Conservation (phyloP, 2,797 vertebrate species). For the Lateolabrax maculatus region DNA sequence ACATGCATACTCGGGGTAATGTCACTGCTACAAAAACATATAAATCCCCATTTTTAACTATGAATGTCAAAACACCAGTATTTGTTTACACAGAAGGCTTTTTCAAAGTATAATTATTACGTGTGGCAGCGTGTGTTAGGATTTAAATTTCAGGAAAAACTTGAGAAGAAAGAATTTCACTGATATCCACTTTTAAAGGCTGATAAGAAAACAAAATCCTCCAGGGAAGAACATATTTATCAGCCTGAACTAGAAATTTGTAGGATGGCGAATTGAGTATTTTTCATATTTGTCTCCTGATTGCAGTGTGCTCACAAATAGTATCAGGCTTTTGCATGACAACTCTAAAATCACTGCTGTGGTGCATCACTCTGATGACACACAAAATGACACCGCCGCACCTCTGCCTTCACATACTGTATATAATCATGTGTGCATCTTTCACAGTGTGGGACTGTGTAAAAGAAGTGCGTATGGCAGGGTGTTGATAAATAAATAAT, state of each 20-base stretch:
- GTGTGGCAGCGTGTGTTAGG: neutral
- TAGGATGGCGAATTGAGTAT: neutral
- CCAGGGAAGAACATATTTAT: conserved; percentile 3
- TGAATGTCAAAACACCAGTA: neutral
- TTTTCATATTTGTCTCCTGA: conserved; percentile 26
- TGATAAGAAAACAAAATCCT: conserved; percentile 28
- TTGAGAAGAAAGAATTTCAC: neutral
- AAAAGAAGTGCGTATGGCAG: conserved; percentile 46
- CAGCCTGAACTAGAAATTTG: conserved; percentile 6
- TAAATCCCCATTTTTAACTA: neutral
- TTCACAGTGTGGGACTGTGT: conserved; percentile 36
- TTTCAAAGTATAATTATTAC: neutral
- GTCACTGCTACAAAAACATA: neutral
- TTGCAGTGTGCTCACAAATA: conserved; percentile 22
- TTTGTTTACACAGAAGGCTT: neutral
- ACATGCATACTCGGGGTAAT: neutral
- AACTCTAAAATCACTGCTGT: conserved; percentile 30
- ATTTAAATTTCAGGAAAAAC: conserved; percentile 19
- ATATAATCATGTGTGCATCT: conserved; percentile 38
- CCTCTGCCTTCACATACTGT: conserved; percentile 31
- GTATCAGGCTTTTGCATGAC: conserved; percentile 5
- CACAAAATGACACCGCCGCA: conserved; percentile 45
- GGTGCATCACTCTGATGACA: conserved; percentile 35
- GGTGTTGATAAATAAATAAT: conserved; percentile 63
- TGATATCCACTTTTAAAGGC: conserved; percentile 7